phyloP scores from a whole-genome alignment of 1,140 invertebrate genomes.

The Nilaparvata lugens region DNA sequence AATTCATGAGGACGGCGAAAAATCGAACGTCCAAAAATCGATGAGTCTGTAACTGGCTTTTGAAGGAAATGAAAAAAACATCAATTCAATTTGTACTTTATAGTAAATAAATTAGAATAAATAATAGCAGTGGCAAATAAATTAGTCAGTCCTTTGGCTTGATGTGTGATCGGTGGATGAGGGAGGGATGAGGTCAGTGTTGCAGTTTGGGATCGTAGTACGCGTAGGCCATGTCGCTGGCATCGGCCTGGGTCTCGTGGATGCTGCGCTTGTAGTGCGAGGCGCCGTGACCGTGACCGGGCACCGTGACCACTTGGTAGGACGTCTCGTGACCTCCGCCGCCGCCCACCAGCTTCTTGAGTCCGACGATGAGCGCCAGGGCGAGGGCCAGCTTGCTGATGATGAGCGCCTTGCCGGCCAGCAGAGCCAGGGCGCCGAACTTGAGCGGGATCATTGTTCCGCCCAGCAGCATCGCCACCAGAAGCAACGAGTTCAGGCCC shows the following conservation, averaged over 20 bases:
- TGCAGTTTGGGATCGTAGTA: slow-evolving; percentile 17
- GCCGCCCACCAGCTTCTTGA: slow-evolving; percentile 62
- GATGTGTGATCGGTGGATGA: background rate
- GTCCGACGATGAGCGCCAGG: slow-evolving; percentile 67
- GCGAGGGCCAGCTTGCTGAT: slow-evolving; percentile 72
- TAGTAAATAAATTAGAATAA: too few species aligned
- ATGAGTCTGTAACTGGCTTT: too few species aligned
- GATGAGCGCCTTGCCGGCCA: slow-evolving; percentile 75
- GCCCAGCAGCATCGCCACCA: slow-evolving; percentile 65
- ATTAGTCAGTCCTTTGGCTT: background rate
- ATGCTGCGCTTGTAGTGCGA: slow-evolving; percentile 20
- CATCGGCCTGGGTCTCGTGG: slow-evolving; percentile 13
- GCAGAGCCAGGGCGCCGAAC: slow-evolving; percentile 62
- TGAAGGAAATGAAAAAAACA: too few species aligned
- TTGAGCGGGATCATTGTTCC: slow-evolving; percentile 69
- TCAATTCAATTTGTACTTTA: too few species aligned
- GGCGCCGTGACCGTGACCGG: slow-evolving; percentile 12
- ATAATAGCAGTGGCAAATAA: too few species aligned
- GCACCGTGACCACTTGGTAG: slow-evolving; percentile 22
- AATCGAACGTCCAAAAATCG: too few species aligned
- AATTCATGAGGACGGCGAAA: too few species aligned
- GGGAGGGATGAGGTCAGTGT: background rate
- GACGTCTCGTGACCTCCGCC: slow-evolving; percentile 20
- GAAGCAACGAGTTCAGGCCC: slow-evolving; percentile 56
- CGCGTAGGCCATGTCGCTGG: slow-evolving; percentile 17